Evolutionary conservation across 2,113 vertebrate species (phyloP).

Genomic region (Saguinus imperator): DNA sequence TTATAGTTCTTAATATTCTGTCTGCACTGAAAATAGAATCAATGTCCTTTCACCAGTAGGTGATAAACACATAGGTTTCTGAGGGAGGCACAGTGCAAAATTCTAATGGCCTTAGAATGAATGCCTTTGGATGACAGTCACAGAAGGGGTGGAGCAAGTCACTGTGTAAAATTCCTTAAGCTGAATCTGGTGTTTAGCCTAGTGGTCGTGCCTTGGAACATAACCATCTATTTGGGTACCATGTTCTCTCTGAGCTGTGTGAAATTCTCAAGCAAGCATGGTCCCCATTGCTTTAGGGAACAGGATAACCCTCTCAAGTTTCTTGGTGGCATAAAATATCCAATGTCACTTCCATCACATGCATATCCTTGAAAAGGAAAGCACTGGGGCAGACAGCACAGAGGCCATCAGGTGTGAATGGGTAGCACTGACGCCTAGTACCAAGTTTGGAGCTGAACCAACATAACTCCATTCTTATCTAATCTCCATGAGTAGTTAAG

Average conservation of each 20-base stretch:
- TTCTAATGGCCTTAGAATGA: not conserved
- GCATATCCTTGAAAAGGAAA: accelerated
- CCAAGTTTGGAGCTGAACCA: too few relatives aligned
- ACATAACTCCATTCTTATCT: not conserved
- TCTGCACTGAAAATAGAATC: too few relatives aligned
- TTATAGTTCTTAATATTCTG: not conserved
- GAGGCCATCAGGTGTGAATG: not conserved
- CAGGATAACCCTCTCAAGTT: too few relatives aligned
- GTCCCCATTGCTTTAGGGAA: not conserved
- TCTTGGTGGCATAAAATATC: not conserved
- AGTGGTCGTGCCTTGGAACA: not conserved
- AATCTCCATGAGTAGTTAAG: not conserved
- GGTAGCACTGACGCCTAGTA: not conserved
- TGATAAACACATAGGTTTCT: not conserved
- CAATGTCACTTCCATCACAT: accelerated
- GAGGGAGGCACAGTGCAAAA: not conserved
- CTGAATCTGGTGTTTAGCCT: not conserved
- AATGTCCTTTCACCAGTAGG: not conserved
- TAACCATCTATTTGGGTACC: too few relatives aligned
- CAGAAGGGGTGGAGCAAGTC: not conserved
- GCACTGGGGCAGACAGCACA: not conserved
- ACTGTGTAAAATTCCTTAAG: accelerated
- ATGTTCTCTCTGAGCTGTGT: not conserved
- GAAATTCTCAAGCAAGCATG: not conserved
- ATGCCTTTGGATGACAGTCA: not conserved